A percentile compares a stretch with the other conserved stretches of the same genome.
These are phyloP conservation scores for Lophotis ruficrista DNA, from an alignment of 2,113 vertebrate genomes.

Conservation along the genomic window DNA sequence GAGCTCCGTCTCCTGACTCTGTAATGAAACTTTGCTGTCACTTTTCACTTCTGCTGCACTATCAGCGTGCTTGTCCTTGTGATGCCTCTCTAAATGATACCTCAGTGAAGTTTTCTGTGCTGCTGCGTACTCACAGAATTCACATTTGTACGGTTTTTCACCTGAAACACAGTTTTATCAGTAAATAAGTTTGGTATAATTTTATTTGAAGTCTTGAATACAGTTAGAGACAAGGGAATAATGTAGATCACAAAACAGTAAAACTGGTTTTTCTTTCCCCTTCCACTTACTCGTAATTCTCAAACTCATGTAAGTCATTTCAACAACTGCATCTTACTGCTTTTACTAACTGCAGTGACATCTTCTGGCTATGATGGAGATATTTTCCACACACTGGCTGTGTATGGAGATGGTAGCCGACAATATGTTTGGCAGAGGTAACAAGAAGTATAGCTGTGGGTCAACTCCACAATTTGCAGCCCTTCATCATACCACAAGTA, in stretches of 20 bases:
- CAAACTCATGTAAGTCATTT: not conserved
- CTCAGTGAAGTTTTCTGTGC: constrained; percentile 96
- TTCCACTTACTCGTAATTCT: not conserved
- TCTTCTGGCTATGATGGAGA: not conserved
- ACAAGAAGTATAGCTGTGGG: not conserved
- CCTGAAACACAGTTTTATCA: constrained; percentile 76
- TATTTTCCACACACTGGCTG: not conserved
- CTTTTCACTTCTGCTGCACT: constrained; percentile 38
- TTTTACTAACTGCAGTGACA: constrained; percentile 49
- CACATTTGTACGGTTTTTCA: constrained; percentile 97
- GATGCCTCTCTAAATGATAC: constrained; percentile 93
- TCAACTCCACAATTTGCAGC: not conserved
- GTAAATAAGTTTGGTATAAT: not conserved
- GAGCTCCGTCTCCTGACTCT: constrained; percentile 54
- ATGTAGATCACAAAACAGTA: fast-evolving
- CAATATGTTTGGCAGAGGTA: not conserved
- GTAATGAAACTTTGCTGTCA: constrained; percentile 57
- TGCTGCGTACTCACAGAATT: constrained; percentile 93
- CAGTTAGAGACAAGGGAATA: not conserved
- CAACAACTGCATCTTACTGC: not conserved
- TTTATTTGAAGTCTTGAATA: not conserved
- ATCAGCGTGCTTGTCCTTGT: constrained; percentile 86
- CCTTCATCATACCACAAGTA: not conserved
- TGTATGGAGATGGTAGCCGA: not conserved
- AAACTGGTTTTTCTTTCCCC: not conserved